phyloP scores from a whole-genome alignment of 2,888 invertebrate genomes.

The Nephrocerus scutellatus region DNA sequence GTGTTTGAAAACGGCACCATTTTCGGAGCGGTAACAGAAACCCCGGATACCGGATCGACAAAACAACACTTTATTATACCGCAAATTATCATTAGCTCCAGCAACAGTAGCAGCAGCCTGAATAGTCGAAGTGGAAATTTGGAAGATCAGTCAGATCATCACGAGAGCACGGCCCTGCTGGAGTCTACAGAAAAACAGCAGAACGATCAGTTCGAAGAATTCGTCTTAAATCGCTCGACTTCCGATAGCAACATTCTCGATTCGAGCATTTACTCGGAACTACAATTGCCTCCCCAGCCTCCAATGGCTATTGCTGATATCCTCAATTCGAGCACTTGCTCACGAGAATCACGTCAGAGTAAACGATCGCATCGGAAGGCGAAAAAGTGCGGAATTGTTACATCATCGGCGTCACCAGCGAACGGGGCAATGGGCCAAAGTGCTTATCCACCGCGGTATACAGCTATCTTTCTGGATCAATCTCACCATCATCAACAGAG shows the following conservation, averaged over 20 bases:
- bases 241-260: slow-evolving; percentile 42
- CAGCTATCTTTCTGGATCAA: slow-evolving; percentile 40
- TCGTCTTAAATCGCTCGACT: slow-evolving; percentile 36
- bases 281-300: slow-evolving; percentile 33
- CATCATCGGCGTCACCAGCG: slow-evolving; percentile 17
- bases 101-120: slow-evolving; percentile 31
- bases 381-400: slow-evolving; percentile 30
- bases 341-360: slow-evolving; percentile 33
- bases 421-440: no score
- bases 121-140: slow-evolving; percentile 27
- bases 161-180: slow-evolving; percentile 34
- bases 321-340: slow-evolving; percentile 34
- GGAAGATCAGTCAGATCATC: neutral
- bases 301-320: slow-evolving; percentile 22
- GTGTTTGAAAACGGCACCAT: slow-evolving; percentile 45
- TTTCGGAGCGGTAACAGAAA: slow-evolving; percentile 36
- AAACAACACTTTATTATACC: slow-evolving; percentile 28
- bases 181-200: slow-evolving; percentile 15
- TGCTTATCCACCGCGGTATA: slow-evolving; percentile 42
- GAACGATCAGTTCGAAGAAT: slow-evolving; percentile 33
- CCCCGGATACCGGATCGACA: no score
- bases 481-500: slow-evolving; percentile 17
- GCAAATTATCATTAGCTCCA: slow-evolving; percentile 36
- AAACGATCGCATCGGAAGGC: slow-evolving; percentile 39
- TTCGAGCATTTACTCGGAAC: slow-evolving; percentile 39